These are phyloP conservation scores for Drosophila cracens DNA, from an alignment of 2,888 invertebrate species.

Conservation along the genomic window DNA sequence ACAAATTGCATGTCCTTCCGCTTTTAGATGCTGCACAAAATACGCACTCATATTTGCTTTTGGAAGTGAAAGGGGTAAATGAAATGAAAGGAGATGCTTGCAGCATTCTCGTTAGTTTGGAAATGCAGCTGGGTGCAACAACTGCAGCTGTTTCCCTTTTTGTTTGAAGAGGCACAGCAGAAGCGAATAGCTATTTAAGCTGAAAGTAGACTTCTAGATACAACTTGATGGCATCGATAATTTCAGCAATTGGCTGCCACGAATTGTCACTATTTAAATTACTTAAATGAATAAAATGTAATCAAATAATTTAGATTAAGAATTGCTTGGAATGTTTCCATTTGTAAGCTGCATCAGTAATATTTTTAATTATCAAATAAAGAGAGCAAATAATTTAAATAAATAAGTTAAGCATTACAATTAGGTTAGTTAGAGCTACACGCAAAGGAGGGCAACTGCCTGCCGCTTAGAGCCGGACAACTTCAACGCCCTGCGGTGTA, in stretches of 20 bases:
- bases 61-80: slow-evolving; percentile 14
- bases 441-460: slow-evolving; percentile 19
- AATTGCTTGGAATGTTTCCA: neutral
- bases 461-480: slow-evolving; percentile 79
- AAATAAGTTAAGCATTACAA: slow-evolving; percentile 71
- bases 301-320: neutral
- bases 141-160: slow-evolving; percentile 37
- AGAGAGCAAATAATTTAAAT: slow-evolving; percentile 69
- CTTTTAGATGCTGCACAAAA: slow-evolving; percentile 72
- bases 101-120: slow-evolving; percentile 16
- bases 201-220: neutral
- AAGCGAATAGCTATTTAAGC: slow-evolving; percentile 17
- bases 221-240: neutral
- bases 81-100: slow-evolving; percentile 62
- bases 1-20: slow-evolving; percentile 80
- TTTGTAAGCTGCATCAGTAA: slow-evolving; percentile 30
- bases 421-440: slow-evolving; percentile 59
- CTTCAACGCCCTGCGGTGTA: slow-evolving; percentile 83
- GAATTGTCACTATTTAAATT: neutral
- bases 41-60: slow-evolving; percentile 79
- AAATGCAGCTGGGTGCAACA: slow-evolving; percentile 25
- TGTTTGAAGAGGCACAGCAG: slow-evolving; percentile 29
- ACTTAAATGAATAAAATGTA: neutral
- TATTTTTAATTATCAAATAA: slow-evolving; percentile 52
- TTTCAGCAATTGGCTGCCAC: neutral